Percentiles rank a stretch among this genome's conserved stretches.
These are phyloP conservation scores for Pandemis heparana DNA, from an alignment of 2,888 invertebrate genomes.

Conservation along the genomic window DNA sequence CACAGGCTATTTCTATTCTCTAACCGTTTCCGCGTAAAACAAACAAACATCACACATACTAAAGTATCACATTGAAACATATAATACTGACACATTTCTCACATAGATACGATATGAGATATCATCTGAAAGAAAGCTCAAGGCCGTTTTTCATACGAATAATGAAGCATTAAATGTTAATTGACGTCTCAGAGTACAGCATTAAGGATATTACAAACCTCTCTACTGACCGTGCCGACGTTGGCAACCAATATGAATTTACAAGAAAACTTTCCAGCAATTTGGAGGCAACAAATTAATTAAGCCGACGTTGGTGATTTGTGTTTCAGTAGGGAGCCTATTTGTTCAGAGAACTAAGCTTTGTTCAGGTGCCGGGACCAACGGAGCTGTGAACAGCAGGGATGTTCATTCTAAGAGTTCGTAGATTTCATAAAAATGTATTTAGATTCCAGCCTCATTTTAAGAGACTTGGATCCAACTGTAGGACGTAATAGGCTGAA, in stretches of 20 bases:
- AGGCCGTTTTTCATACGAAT: too few relatives aligned
- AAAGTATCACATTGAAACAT: too few relatives aligned
- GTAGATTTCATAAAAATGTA: not conserved
- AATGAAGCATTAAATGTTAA: not conserved
- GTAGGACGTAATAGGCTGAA: too few relatives aligned
- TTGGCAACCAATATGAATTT: conserved; percentile 27
- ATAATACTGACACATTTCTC: too few relatives aligned
- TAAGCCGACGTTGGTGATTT: conserved; percentile 37
- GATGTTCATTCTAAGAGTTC: not conserved
- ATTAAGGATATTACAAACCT: not conserved
- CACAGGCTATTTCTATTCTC: too few relatives aligned
- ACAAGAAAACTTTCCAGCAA: conserved; percentile 36
- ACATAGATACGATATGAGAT: too few relatives aligned
- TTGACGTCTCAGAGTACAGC: not conserved
- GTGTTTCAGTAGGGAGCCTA: conserved; percentile 39
- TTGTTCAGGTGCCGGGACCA: conserved; percentile 30
- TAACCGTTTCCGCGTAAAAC: too few relatives aligned
- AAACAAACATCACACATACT: too few relatives aligned
- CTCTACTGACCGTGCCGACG: not conserved
- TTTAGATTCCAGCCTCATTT: not conserved
- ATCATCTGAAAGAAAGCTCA: too few relatives aligned
- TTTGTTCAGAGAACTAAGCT: conserved; percentile 37
- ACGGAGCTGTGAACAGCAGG: conserved; percentile 15
- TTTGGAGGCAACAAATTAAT: conserved; percentile 37
- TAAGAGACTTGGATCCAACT: too few relatives aligned